Conservation (phyloP, 1,140 invertebrate species). For the Metopolophium dirhodum region DNA sequence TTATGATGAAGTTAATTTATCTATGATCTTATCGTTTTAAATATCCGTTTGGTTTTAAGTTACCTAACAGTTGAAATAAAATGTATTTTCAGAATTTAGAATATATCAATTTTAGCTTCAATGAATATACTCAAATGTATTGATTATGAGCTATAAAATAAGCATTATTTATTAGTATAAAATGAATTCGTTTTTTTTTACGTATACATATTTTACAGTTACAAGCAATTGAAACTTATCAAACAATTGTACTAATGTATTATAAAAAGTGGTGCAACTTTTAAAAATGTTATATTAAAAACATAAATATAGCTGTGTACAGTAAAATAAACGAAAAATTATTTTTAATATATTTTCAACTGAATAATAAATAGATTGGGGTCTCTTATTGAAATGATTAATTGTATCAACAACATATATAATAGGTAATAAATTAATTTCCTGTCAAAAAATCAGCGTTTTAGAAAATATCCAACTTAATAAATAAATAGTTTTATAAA, state of each 20-base stretch:
- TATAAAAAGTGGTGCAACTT: not conserved
- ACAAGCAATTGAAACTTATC: not conserved
- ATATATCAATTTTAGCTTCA: not conserved
- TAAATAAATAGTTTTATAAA: not conserved
- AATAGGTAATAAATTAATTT: not conserved
- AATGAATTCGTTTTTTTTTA: not conserved
- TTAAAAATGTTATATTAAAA: not conserved
- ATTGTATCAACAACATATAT: not conserved
- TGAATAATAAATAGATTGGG: not conserved
- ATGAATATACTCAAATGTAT: not conserved
- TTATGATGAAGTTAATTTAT: not conserved
- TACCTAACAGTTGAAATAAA: not conserved
- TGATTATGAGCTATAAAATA: not conserved
- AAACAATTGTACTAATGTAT: not conserved
- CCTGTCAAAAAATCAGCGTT: not conserved
- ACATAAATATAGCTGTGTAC: not conserved
- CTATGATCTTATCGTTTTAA: not conserved
- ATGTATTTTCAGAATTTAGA: not conserved
- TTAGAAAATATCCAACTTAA: not conserved
- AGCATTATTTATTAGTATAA: not conserved
- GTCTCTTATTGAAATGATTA: not conserved
- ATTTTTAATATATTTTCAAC: not conserved
- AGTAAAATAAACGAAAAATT: not conserved
- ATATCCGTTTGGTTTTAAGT: not conserved
- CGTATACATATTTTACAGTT: not conserved